These are phyloP conservation scores for Morphnarchus princeps DNA, from an alignment of 2,113 vertebrate species.

Conservation along the genomic window DNA sequence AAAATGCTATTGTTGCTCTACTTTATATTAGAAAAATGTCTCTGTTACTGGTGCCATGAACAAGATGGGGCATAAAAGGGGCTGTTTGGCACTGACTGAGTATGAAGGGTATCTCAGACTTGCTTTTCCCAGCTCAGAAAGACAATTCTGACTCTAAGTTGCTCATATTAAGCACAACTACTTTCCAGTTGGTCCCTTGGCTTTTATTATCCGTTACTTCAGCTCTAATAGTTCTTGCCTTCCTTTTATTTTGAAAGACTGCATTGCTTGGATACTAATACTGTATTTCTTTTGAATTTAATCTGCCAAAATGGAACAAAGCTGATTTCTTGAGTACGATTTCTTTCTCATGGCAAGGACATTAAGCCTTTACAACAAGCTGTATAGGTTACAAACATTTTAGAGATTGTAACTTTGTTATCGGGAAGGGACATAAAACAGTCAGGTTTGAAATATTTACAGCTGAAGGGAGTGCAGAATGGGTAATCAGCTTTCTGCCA, in stretches of 20 bases:
- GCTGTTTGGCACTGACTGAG: neutral
- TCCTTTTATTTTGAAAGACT: constrained; percentile 27
- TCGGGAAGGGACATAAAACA: constrained; percentile 5
- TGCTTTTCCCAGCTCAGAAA: neutral
- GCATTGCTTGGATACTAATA: neutral
- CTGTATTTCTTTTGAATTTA: constrained; percentile 45
- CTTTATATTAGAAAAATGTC: neutral
- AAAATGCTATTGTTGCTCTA: neutral
- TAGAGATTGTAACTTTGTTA: constrained; percentile 53
- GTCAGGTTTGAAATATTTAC: constrained; percentile 58
- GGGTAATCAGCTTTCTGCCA: constrained; percentile 32
- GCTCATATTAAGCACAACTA: neutral
- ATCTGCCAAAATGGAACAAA: constrained; percentile 23
- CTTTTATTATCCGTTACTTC: constrained; percentile 3
- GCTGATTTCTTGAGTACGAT: constrained; percentile 3
- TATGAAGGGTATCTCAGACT: neutral
- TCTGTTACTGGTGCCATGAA: neutral
- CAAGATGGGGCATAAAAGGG: neutral
- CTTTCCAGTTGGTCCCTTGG: neutral
- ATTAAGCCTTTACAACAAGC: neutral
- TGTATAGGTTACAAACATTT: constrained; percentile 27
- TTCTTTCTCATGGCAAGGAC: constrained; percentile 12
- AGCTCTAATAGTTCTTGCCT: neutral
- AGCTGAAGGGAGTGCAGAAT: constrained; percentile 40
- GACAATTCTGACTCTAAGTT: neutral